phyloP scores from a whole-genome alignment of 2,888 invertebrate genomes.

The Ennomos quercinarius region DNA sequence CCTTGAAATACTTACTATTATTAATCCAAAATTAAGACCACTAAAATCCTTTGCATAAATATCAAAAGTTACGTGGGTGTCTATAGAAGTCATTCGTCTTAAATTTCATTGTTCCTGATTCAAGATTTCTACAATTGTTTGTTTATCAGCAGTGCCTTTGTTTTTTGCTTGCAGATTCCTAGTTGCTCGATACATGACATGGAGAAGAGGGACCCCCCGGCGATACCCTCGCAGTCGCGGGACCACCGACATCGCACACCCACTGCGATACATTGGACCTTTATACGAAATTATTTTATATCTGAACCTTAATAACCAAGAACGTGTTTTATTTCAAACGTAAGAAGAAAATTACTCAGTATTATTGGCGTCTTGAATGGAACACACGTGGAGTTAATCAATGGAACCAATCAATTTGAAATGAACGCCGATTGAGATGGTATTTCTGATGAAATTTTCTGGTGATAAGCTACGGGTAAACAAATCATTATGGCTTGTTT shows the following conservation, averaged over 20 bases:
- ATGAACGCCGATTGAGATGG: slow-evolving; percentile 42
- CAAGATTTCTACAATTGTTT: slow-evolving; percentile 4
- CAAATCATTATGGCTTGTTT: neutral
- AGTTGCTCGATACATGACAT: slow-evolving; percentile 39
- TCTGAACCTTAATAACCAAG: slow-evolving; percentile 26
- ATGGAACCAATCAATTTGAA: slow-evolving; percentile 46
- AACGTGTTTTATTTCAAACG: slow-evolving; percentile 21
- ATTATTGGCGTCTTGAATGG: slow-evolving; percentile 31
- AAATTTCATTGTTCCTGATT: too few species aligned
- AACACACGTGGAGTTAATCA: slow-evolving; percentile 42
- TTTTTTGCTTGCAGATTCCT: slow-evolving; percentile 30
- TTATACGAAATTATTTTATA: slow-evolving; percentile 38
- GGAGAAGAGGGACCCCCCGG: slow-evolving; percentile 47
- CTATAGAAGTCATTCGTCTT: too few species aligned
- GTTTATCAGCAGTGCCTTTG: slow-evolving; percentile 15
- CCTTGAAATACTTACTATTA: too few species aligned
- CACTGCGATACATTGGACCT: slow-evolving; percentile 38
- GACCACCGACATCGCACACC: slow-evolving; percentile 59
- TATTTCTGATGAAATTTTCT: slow-evolving; percentile 39
- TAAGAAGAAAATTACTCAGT: slow-evolving; percentile 25
- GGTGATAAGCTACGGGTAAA: slow-evolving; percentile 14
- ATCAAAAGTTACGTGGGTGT: too few species aligned
- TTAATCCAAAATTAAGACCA: too few species aligned
- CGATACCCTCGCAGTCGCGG: slow-evolving; percentile 25
- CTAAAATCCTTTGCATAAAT: too few species aligned